Conservation (phyloP, 1,140 invertebrate species). For the Neotoxoptera formosana region DNA sequence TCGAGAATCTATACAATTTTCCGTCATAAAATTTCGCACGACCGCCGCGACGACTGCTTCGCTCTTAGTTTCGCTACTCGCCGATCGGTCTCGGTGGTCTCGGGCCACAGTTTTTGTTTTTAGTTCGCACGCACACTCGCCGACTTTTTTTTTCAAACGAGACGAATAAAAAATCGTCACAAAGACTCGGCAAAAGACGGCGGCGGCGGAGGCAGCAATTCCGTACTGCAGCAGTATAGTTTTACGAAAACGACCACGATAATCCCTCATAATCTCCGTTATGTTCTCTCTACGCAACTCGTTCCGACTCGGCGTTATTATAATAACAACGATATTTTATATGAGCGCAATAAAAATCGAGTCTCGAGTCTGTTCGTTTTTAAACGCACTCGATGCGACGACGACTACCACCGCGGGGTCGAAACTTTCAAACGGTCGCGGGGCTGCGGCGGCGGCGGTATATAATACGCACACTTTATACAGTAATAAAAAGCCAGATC, state of each 20-base stretch:
- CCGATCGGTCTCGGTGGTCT: no score
- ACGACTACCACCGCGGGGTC: background rate
- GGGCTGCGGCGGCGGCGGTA: no score
- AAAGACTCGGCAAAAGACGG: background rate
- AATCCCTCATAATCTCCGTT: background rate
- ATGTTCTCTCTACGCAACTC: background rate
- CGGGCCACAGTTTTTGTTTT: background rate
- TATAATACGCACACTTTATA: background rate
- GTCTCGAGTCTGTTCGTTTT: constrained; percentile 6
- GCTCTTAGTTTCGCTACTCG: background rate
- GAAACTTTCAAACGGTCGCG: background rate
- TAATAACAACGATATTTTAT: no score
- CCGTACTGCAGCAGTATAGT: background rate
- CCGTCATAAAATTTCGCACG: background rate
- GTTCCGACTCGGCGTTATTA: background rate
- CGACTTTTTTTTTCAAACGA: background rate
- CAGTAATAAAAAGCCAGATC: background rate
- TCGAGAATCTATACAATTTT: background rate
- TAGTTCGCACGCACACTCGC: background rate
- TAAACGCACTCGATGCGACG: constrained; percentile 40
- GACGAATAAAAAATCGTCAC: background rate
- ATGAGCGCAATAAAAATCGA: background rate
- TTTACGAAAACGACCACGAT: background rate
- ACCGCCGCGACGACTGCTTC: background rate
- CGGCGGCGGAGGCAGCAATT: no score